Base-by-base conservation (phyloP, 64 coral and sea anemone genomes). In the Montipora cactus region DNA sequence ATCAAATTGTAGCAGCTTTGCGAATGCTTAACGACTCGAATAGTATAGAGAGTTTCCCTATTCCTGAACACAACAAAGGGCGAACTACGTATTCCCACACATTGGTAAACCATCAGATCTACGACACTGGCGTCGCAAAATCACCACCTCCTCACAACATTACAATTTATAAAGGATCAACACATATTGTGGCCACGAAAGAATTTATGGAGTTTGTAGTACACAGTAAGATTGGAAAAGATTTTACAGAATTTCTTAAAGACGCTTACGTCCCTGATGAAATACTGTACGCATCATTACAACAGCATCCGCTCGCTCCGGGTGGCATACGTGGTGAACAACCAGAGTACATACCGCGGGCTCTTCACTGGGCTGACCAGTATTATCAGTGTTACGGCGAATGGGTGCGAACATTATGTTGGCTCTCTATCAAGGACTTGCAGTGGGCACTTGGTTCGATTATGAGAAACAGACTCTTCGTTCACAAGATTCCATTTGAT, bases 401-500 rank as follows among this genome's bases (percentile, higher is more conserved):
- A 1, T 52, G 44, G 72, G 13, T 88, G 7, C 44, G 87, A 59
- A 12, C 37, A 3, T 9, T 88, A 37, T 88, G 87, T 21, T 88
- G 87, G 87, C 49, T 88, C 19, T 11, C 66, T 2, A 74, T 88
- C 15, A 49, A 88, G 49, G 87, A 88, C 28, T 44, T 88, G 25
- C 45, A 46, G 5, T 88, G 67, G 67, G 87, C 71, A n/a, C 22
- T 88, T 14, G 72, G 87, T 4, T 2, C 62, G 4, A 74, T 1
- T 6, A 88, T 49, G 23, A 73, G 47, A 22, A 2, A 57, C 48
- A 52, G 21, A 74, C 49, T 88, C 0, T 88, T 88, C 28, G 70
- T 76, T 75, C 87, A 76, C 49, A 88, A 88, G 71, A 88, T 88
- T 51, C 87, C 87, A 2, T 88, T 88, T 52, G 87, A 88, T 45